Evolutionary conservation across 2,113 vertebrate genomes (phyloP).

Genomic region (Amphiprion ocellaris): DNA sequence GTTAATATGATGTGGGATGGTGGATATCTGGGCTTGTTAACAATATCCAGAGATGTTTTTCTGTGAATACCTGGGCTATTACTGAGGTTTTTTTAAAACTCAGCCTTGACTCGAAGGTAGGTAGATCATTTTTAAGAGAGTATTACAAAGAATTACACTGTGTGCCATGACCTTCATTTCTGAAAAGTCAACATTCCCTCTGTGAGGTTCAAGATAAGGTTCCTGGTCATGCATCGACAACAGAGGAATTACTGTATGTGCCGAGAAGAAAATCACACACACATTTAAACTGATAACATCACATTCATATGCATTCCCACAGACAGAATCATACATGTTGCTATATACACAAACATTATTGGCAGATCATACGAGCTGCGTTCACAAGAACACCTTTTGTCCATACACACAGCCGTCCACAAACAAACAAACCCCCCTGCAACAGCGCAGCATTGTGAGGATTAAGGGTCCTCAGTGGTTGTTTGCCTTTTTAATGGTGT

Average conservation of each 20-base stretch:
- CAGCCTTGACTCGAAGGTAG: background rate
- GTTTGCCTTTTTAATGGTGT: constrained; percentile 80
- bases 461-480: constrained; percentile 75
- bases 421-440: constrained; percentile 62
- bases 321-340: background rate
- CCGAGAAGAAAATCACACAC: constrained; percentile 10
- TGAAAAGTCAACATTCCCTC: constrained; percentile 10
- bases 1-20: background rate
- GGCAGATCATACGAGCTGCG: background rate
- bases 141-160: background rate
- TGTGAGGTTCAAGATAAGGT: constrained; percentile 15
- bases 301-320: background rate
- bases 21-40: background rate
- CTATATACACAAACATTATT: constrained; percentile 3
- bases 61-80: background rate
- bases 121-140: background rate
- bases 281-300: background rate
- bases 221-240: background rate
- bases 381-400: constrained; percentile 25
- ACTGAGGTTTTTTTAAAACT: background rate
- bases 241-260: background rate
- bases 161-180: background rate
- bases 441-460: constrained; percentile 57
- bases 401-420: constrained; percentile 1
- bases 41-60: background rate